Evolutionary conservation across 2,888 invertebrate species (phyloP), one percentile per base, ranked within the genome.

Genomic region (Venusia cambrica): DNA sequence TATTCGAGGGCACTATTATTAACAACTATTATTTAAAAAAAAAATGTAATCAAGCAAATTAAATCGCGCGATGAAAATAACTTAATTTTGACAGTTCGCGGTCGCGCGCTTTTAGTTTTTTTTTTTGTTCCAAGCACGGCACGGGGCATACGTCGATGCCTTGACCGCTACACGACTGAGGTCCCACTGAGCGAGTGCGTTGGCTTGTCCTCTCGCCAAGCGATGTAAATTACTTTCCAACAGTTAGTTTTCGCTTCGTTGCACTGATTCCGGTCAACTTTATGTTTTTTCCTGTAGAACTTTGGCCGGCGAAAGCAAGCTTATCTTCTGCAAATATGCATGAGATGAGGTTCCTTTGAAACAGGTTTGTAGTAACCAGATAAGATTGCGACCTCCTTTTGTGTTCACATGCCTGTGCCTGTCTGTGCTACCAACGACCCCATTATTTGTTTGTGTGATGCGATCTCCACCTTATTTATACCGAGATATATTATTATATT

Each of bases 181-280:
- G 78, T 62, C 69, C 57, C 52, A 85, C 84, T 84, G 81, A 79
- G 61, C 63, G 54, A 51, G 56, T 58, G 57, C 62, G 62, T 69
- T 57, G 60, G 65, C 63, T 64, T 55, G 67, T 69, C 68, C 72
- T 69, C 67, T 66, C 60, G 54, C 53, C 62, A 60, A 59, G 49
- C 61, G 50, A 72, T 72, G 75, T 73, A 76, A 74, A 76, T 75
- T 73, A 78, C 80, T 80, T 83, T 79, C 81, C 78, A 73, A 84
- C 85, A 74, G 83, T 83, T 80, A 83, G 63, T 80, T 80, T 79
- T 81, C 78, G 83, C 83, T 76, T 62, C 74, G 73, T 56, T 81
- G 80, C 81, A 79, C 73, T 69, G 73, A 80, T 80, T 83, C 78
- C 75, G 76, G 74, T 68, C 70, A 66, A 52, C 55, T 69, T 54